Evolutionary conservation across 2,113 vertebrate species (phyloP).

Genomic region (Orientallactaga bullata): DNA sequence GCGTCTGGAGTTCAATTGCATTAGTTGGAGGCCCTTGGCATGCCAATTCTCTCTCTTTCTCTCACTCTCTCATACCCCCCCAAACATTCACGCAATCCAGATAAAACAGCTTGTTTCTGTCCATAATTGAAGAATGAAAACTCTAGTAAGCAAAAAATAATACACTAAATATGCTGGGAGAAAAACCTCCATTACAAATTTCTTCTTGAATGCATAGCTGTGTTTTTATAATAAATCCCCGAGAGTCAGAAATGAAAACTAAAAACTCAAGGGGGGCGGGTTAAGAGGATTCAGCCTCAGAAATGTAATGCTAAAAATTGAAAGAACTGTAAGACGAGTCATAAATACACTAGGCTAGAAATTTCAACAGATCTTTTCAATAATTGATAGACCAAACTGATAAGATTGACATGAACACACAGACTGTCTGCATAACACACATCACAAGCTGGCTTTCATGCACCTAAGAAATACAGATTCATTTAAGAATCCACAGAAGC

Average conservation of each 20-base stretch:
- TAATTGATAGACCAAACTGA: neutral
- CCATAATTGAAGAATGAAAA: neutral
- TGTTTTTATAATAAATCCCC: neutral
- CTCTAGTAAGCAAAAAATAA: neutral
- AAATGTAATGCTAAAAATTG: neutral
- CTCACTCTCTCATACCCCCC: no score
- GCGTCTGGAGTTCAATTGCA: no score
- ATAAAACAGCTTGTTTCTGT: neutral
- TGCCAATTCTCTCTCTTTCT: no score
- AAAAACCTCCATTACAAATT: neutral
- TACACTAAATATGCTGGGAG: neutral
- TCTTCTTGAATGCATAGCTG: neutral
- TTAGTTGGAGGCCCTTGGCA: no score
- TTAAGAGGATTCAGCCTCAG: neutral
- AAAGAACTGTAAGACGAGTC: neutral
- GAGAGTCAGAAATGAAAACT: neutral
- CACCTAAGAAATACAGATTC: neutral
- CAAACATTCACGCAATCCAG: neutral
- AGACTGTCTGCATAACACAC: neutral
- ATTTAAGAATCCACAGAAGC: neutral
- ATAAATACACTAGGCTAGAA: neutral
- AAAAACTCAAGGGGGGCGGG: slow-evolving; percentile 5
- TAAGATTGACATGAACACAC: neutral
- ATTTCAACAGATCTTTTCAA: neutral
- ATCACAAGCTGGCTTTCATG: neutral